A percentile compares a stretch with the other conserved stretches of the same genome.
phyloP scores from a whole-genome alignment of 2,113 vertebrate genomes.

The Lontra canadensis region DNA sequence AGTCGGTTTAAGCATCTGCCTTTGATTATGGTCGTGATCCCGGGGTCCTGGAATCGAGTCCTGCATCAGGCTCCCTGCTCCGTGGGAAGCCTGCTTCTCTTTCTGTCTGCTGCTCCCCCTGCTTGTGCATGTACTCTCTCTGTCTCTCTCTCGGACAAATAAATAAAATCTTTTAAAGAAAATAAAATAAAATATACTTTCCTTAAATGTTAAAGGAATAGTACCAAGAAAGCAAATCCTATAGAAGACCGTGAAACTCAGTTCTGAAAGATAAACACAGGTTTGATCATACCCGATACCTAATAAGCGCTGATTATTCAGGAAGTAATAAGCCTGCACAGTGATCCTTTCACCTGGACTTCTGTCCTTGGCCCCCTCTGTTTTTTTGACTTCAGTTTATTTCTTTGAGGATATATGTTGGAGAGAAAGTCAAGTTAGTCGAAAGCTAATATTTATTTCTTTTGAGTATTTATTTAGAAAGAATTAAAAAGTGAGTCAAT shows the following conservation, averaged over 20 bases:
- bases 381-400: neutral
- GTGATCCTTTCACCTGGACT: neutral
- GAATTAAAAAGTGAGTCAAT: slow-evolving; percentile 1
- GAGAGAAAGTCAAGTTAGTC: slow-evolving; percentile 1
- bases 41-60: too few species aligned
- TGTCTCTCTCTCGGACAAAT: too few species aligned
- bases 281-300: neutral
- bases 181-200: neutral
- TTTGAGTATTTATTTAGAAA: slow-evolving; percentile 21
- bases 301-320: neutral
- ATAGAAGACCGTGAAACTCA: neutral
- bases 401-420: neutral
- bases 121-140: too few species aligned
- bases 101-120: too few species aligned
- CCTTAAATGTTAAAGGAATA: neutral
- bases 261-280: neutral
- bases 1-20: too few species aligned
- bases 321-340: neutral
- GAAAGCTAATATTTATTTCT: slow-evolving; percentile 24
- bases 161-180: too few species aligned
- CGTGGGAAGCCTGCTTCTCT: too few species aligned
- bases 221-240: slow-evolving; percentile 9
- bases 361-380: neutral
- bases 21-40: too few species aligned
- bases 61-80: too few species aligned